phyloP scores from a whole-genome alignment of 2,797 vertebrate genomes.

The Lithobates sylvaticus region DNA sequence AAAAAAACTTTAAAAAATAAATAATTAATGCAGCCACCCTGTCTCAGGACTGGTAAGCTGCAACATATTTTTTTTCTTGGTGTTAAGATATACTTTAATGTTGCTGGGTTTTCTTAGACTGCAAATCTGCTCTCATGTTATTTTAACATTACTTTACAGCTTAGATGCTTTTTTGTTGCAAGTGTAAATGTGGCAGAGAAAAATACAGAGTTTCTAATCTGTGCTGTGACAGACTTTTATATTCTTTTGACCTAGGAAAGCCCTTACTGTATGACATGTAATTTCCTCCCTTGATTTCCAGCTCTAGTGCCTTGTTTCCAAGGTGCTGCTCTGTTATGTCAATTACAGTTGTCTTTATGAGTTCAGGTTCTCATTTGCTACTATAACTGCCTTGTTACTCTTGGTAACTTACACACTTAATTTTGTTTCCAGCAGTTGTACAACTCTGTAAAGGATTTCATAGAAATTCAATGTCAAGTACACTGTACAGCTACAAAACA shows the following conservation, averaged over 20 bases:
- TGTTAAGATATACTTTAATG: no score
- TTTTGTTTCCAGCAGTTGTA: conserved; percentile 42
- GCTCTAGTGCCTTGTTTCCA: conserved; percentile 43
- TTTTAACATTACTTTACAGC: no score
- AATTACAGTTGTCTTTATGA: conserved; percentile 44
- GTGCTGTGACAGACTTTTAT: neutral
- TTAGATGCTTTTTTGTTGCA: neutral
- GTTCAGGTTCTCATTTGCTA: conserved; percentile 15
- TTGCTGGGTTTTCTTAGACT: no score
- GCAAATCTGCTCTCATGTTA: no score
- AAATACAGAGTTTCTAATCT: neutral
- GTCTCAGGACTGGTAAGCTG: no score
- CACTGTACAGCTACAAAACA: no score
- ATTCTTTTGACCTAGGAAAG: conserved; percentile 48
- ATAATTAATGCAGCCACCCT: no score
- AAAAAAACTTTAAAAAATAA: no score
- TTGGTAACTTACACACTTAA: conserved; percentile 33
- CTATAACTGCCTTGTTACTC: conserved; percentile 17
- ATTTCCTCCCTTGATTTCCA: conserved; percentile 31
- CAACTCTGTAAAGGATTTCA: neutral
- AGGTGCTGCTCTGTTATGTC: conserved; percentile 48
- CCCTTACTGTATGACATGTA: conserved; percentile 38
- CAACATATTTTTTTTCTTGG: no score
- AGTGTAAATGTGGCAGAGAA: neutral
- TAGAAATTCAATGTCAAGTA: no score